phyloP scores from a whole-genome alignment of 2,888 invertebrate genomes.

The Petrolisthes manimaculis region DNA sequence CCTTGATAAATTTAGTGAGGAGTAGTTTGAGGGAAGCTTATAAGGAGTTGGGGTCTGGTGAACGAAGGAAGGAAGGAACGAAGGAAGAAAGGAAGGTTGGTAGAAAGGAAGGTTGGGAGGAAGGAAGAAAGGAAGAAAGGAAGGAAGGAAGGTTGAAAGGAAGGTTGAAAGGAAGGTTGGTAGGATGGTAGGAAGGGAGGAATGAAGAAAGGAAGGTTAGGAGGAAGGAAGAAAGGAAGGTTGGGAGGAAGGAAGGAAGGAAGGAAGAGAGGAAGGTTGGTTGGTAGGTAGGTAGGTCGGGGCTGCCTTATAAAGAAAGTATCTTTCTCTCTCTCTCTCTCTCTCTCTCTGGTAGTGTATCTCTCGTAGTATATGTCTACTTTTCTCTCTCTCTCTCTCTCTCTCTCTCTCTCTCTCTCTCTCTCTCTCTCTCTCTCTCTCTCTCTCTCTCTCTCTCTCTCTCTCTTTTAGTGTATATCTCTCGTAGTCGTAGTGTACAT shows the following conservation, averaged over 20 bases:
- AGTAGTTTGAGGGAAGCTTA: background rate
- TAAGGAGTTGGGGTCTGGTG: conserved; percentile 5
- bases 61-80: background rate
- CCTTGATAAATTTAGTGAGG: background rate
- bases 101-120: background rate
- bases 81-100: background rate
- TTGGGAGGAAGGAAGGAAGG: background rate
- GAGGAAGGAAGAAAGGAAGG: background rate
- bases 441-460: background rate
- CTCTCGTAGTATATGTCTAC: background rate
- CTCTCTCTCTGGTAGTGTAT: background rate
- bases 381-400: conserved; percentile 12
- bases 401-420: background rate
- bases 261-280: background rate
- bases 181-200: background rate
- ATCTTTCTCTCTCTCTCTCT: background rate
- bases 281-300: background rate
- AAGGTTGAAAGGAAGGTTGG: background rate
- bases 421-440: conserved; percentile 2
- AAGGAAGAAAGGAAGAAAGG: background rate
- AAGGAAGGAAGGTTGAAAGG: too few species aligned
- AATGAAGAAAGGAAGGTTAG: background rate
- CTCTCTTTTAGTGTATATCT: background rate
- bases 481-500: too few species aligned
- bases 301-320: background rate